A percentile compares a stretch with the other conserved stretches of the same genome.
phyloP scores from a whole-genome alignment of 2,113 vertebrate species.

The Lycaon pictus region DNA sequence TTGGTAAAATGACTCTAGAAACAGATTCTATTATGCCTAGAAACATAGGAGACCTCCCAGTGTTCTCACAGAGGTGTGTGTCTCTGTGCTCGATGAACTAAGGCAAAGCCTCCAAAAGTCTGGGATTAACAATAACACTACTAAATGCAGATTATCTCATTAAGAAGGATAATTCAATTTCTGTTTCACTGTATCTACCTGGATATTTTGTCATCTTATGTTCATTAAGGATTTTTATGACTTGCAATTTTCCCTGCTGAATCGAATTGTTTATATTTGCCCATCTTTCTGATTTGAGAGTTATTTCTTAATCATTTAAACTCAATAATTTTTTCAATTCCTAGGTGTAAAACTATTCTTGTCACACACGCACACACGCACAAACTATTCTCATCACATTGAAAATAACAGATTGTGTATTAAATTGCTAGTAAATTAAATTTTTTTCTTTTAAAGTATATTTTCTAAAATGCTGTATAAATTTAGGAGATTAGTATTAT shows the following conservation, averaged over 20 bases:
- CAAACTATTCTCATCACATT: not conserved
- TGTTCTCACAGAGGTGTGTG: not conserved
- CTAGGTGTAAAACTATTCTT: not conserved
- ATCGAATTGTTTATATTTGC: slow-evolving; percentile 59
- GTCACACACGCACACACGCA: not conserved
- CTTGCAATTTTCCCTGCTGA: slow-evolving; percentile 53
- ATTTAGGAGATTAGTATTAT: slow-evolving; percentile 46
- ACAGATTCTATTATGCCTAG: not conserved
- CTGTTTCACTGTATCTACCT: not conserved
- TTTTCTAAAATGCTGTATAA: slow-evolving; percentile 33
- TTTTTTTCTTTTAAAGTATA: not conserved
- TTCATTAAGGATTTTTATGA: slow-evolving; percentile 56
- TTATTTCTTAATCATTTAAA: slow-evolving; percentile 39
- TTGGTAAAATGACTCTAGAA: not conserved
- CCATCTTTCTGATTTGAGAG: not conserved
- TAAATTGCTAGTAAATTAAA: slow-evolving; percentile 45
- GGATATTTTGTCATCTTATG: slow-evolving; percentile 36
- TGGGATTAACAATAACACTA: not conserved
- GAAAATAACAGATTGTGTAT: slow-evolving; percentile 26
- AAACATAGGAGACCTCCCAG: not conserved
- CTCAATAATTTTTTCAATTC: slow-evolving; percentile 36
- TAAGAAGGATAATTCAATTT: slow-evolving; percentile 51
- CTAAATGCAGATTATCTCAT: slow-evolving; percentile 36
- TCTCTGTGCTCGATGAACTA: not conserved
- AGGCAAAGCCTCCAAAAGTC: not conserved